Base-by-base conservation (phyloP, 2,113 vertebrate species). In the Cromileptes altivelis region DNA sequence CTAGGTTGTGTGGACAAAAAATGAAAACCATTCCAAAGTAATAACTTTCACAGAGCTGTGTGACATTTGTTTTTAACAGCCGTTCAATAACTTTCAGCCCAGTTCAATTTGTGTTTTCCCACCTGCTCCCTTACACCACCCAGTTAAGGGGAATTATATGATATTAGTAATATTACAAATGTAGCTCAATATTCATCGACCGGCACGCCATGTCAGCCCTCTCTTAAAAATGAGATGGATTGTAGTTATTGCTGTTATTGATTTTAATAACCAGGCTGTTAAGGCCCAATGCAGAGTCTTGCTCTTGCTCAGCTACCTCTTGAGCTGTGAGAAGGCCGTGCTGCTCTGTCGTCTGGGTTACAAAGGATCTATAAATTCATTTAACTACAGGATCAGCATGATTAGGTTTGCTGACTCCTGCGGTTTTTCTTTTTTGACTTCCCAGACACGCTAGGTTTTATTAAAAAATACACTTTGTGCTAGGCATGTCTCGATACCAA, bases 171-270 rank as follows among this genome's bases (percentile, higher is more conserved):
- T 94, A 93, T 92, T 92, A 89, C 91, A 93, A 91, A 94, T 94
- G 91, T 91, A 89, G 91, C 88, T 95, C 94, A 79, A 94, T 95
- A 93, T 81, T 78, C 80, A 93, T 95, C 62, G 93, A 95, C 75
- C 84, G 3, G 25, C 15, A 25, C 72, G 82, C 86, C 86, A 57
- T 89, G 90, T 92, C 40, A 47, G 65, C 69, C 58, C 71, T 83
- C 82, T 90, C 75, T 86, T 86, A 88, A 91, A 90, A 90, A 88
- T 75, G 73, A 93, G 91, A 94, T 92, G 72, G 90, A 95, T 94
- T 93, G 91, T 89, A 87, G 87, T 95, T 95, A 95, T 95, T 94
- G 91, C 91, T 80, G 72, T 78, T 95, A 95, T 95, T 94, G 94
- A 95, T 95, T 94, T 95, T 92, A 95, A 95, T 94, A 95, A 94